Percentiles rank a stretch among this genome's conserved stretches.
Conservation (phyloP, 2,113 vertebrate species). For the Dissostichus mawsoni region DNA sequence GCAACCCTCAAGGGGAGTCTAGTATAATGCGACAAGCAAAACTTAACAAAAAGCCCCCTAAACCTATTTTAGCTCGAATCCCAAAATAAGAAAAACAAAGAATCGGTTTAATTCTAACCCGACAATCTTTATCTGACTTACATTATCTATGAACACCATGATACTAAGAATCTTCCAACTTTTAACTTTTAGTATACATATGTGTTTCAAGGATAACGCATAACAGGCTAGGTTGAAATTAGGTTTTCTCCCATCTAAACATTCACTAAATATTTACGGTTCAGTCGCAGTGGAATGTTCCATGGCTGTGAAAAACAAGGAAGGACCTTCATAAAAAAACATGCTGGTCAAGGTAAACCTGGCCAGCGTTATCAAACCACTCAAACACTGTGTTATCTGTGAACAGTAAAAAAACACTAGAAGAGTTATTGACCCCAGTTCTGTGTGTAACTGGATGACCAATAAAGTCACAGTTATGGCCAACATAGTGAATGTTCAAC, state of each 20-base stretch:
- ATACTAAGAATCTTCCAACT: slow-evolving; percentile 16
- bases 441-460: slow-evolving; percentile 34
- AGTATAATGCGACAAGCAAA: slow-evolving; percentile 39
- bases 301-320: slow-evolving; percentile 15
- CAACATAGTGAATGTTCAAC: slow-evolving; percentile 65
- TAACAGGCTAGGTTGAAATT: neutral
- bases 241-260: slow-evolving; percentile 41
- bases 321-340: slow-evolving; percentile 34
- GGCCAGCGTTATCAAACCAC: slow-evolving; percentile 29
- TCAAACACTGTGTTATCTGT: slow-evolving; percentile 42
- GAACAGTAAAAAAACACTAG: slow-evolving; percentile 13
- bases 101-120: neutral
- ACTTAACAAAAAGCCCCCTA: slow-evolving; percentile 34
- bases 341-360: slow-evolving; percentile 35
- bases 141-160: neutral
- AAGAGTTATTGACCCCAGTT: slow-evolving; percentile 35
- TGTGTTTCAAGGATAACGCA: neutral
- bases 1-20: slow-evolving; percentile 37
- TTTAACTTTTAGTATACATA: neutral
- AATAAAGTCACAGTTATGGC: slow-evolving; percentile 52
- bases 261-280: slow-evolving; percentile 49
- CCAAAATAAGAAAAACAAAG: slow-evolving; percentile 33
- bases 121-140: slow-evolving; percentile 13
- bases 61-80: slow-evolving; percentile 16
- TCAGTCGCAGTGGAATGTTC: slow-evolving; percentile 27